Conservation (phyloP, 2,888 invertebrate genomes). For the Hybos culiciformis region DNA sequence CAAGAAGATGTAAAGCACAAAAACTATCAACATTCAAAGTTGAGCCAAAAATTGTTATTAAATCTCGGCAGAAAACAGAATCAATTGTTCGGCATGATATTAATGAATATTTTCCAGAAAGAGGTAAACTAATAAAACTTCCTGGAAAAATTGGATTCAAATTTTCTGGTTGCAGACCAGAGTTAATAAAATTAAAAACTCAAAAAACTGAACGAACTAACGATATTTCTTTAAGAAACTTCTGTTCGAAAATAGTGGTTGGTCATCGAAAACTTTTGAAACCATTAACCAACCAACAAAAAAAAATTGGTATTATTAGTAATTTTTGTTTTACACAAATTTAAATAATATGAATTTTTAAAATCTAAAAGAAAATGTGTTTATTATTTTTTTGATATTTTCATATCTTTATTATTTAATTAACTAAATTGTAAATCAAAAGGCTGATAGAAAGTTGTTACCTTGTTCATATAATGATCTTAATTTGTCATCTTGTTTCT, state of each 20-base stretch:
- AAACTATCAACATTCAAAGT: conserved; percentile 14
- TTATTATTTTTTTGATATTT: too few relatives aligned
- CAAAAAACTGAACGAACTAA: conserved; percentile 5
- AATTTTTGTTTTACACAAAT: conserved; percentile 26
- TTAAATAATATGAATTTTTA: conserved; percentile 13
- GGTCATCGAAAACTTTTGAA: conserved; percentile 30
- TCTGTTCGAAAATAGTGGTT: conserved; percentile 22
- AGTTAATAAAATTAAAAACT: conserved; percentile 23
- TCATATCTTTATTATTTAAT: too few relatives aligned
- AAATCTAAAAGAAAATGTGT: too few relatives aligned
- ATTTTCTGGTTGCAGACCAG: conserved; percentile 30
- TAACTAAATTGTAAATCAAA: too few relatives aligned
- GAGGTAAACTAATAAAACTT: conserved; percentile 22
- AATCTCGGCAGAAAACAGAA: too few relatives aligned
- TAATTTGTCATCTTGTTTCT: too few relatives aligned
- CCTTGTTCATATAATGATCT: too few relatives aligned
- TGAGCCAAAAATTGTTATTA: conserved; percentile 22
- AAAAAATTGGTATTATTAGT: conserved; percentile 19
- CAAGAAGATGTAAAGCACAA: neutral
- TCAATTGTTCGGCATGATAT: too few relatives aligned
- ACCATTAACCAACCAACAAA: conserved; percentile 27
- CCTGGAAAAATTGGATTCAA: conserved; percentile 27
- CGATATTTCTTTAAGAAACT: conserved; percentile 5
- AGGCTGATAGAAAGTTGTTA: too few relatives aligned
- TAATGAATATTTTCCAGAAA: conserved; percentile 29